phyloP scores from a whole-genome alignment of 2,113 vertebrate species.

The Gallinago jamesoni region DNA sequence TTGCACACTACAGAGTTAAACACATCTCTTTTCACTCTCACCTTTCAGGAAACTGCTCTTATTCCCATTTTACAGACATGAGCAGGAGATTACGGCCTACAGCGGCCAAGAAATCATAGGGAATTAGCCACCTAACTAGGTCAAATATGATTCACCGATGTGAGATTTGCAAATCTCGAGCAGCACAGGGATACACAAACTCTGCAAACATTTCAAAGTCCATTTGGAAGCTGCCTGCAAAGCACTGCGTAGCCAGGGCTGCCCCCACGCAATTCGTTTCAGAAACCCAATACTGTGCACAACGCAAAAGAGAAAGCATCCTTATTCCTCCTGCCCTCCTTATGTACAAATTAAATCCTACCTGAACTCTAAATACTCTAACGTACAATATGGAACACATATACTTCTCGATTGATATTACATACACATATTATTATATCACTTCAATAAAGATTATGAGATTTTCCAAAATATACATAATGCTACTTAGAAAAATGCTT shows the following conservation, averaged over 20 bases:
- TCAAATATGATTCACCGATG: not conserved
- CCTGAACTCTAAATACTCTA: not conserved
- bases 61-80: not conserved
- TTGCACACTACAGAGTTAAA: not conserved
- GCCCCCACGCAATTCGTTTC: not conserved
- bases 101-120: not conserved
- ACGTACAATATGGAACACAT: not conserved
- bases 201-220: not conserved
- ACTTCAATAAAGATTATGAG: not conserved
- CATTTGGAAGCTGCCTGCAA: not conserved
- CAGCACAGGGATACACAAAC: not conserved
- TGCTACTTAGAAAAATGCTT: not conserved
- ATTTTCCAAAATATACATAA: not conserved
- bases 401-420: not conserved
- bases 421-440: not conserved
- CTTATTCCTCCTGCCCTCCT: not conserved
- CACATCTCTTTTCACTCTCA: not conserved
- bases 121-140: not conserved
- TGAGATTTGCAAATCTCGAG: not conserved
- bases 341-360: not conserved
- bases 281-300: not conserved
- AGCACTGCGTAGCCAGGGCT: not conserved
- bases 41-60: not conserved
- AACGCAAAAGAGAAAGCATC: rapidly evolving
- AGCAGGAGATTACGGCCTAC: not conserved